A percentile compares a stretch with the other conserved stretches of the same genome.
Evolutionary conservation across 2,888 invertebrate species (phyloP).

Genomic region (Aplocera efformata): DNA sequence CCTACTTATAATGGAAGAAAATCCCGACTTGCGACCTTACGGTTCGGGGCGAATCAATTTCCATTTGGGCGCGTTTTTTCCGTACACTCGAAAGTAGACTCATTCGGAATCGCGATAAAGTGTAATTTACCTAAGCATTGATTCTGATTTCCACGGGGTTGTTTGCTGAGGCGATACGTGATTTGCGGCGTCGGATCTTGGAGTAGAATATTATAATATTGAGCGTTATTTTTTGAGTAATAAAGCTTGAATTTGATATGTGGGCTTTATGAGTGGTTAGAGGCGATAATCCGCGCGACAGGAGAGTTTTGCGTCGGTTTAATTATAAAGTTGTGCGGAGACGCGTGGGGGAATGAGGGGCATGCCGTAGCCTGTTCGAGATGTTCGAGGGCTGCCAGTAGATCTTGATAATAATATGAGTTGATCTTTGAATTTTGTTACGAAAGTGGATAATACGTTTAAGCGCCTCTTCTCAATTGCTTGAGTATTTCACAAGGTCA

Average conservation of each 20-base stretch:
- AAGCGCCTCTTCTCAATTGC: too few relatives aligned
- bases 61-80: slow-evolving; percentile 50
- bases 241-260: slow-evolving; percentile 39
- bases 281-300: slow-evolving; percentile 28
- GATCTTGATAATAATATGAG: too few relatives aligned
- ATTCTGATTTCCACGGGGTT: slow-evolving; percentile 53
- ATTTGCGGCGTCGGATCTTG: slow-evolving; percentile 62
- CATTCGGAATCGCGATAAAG: slow-evolving; percentile 48
- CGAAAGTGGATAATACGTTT: too few relatives aligned
- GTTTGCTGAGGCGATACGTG: slow-evolving; percentile 72
- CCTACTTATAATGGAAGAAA: slow-evolving; percentile 28
- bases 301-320: slow-evolving; percentile 48
- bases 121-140: slow-evolving; percentile 49
- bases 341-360: slow-evolving; percentile 14
- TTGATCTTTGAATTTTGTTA: too few relatives aligned
- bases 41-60: slow-evolving; percentile 69
- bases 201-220: slow-evolving; percentile 45
- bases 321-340: slow-evolving; percentile 55
- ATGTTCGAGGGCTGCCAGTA: too few relatives aligned
- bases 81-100: slow-evolving; percentile 41
- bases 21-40: slow-evolving; percentile 55
- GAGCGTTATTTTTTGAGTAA: slow-evolving; percentile 35
- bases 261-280: slow-evolving; percentile 32
- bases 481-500: too few relatives aligned
- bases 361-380: too few relatives aligned